Conservation (phyloP, 2,888 invertebrate genomes). For the Rhodophaea formosa region DNA sequence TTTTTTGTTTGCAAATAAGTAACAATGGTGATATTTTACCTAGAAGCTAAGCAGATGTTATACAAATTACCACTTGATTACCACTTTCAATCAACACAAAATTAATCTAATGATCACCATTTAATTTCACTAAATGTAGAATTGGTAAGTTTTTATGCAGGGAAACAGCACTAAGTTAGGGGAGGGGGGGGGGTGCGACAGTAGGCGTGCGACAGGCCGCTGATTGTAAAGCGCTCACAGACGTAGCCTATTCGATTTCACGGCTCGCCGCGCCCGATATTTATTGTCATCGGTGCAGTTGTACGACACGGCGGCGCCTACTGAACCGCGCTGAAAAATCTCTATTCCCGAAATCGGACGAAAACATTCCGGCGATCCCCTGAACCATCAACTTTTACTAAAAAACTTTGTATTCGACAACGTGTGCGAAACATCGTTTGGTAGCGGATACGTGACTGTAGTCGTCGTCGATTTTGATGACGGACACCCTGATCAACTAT, state of each 20-base stretch:
- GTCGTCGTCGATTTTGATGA: background rate
- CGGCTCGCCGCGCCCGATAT: conserved; percentile 78
- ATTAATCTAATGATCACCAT: background rate
- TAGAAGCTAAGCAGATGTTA: no score
- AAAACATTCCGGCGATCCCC: conserved; percentile 65
- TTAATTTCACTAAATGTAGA: background rate
- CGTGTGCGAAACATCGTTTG: conserved; percentile 17
- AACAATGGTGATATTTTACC: no score
- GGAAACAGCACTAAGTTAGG: conserved; percentile 66
- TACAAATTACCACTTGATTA: no score
- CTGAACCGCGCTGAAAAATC: conserved; percentile 78
- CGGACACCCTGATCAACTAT: no score
- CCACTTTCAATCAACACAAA: no score
- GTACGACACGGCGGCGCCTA: conserved; percentile 77
- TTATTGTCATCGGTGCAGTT: conserved; percentile 81
- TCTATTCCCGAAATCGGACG: conserved; percentile 71
- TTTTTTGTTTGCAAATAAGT: no score
- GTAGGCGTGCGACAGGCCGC: conserved; percentile 70
- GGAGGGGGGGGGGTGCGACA: conserved; percentile 39
- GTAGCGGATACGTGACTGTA: conserved; percentile 2
- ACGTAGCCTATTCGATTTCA: conserved; percentile 81
- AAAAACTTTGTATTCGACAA: conserved; percentile 41
- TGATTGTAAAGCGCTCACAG: conserved; percentile 81
- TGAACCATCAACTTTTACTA: conserved; percentile 50
- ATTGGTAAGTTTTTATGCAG: conserved; percentile 59